Evolutionary conservation across 2,888 invertebrate genomes (phyloP), one percentile per base, ranked within the genome.

Genomic region (Caenorhabditis becei): DNA sequence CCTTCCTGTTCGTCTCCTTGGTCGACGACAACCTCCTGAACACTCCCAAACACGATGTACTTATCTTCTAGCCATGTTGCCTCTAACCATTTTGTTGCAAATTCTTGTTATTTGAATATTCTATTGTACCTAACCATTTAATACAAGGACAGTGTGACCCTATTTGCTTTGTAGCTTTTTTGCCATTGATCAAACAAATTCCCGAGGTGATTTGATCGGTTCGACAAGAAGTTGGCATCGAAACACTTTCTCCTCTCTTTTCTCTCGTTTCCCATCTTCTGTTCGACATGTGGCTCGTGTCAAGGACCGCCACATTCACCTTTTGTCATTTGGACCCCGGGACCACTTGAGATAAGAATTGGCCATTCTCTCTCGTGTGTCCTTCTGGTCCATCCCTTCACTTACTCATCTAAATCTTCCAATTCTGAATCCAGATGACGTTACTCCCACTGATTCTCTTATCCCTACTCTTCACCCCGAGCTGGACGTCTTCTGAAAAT

Each of bases 21-120:
- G 62, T 77, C 7, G 80, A 80, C 59, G 71, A 80, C 53, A 61
- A 75, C 23, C 62, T 79, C 8, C 7, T 56, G 0, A 72, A 72
- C 20, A 56, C 54, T 8, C 67, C 66, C 11, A 72, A 54, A 56
- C 28, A 20, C 7, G 49, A 49, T 5, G 20, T 77, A 14, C 49
- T 35, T 51, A 10, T 70, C 3, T 77, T 51, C 37, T 77, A 24
- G 35, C 10, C 35, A 5, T 8, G 35, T 35, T 35, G 5, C 35
- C 35, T 10, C 35, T 10, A 5, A n/a, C n/a, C n/a, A n/a, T n/a
- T n/a, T n/a, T n/a, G n/a, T n/a, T n/a, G n/a, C n/a, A n/a, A n/a
- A n/a, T 35, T 35, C 35, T 10, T 35, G 35, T 5, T 10, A 35
- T 35, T 5, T 35, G 10, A 5, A 35, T 8, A 35, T 35, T 35